Conservation (phyloP, 2,888 invertebrate species). For the Himalopsyche tibetana region DNA sequence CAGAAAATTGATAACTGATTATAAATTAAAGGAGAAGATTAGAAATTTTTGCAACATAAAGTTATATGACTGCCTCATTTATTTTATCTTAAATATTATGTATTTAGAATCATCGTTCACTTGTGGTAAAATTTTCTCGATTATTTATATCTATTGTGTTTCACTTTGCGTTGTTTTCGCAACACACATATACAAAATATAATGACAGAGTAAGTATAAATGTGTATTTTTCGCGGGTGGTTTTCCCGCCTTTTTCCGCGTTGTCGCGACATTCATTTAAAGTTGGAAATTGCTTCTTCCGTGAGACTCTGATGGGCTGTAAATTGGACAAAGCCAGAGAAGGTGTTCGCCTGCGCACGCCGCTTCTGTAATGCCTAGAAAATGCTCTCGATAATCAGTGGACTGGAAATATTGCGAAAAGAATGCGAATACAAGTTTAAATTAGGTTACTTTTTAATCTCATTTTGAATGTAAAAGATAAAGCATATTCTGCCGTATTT, state of each 20-base stretch:
- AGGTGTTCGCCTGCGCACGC: slow-evolving; percentile 44
- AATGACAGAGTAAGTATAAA: slow-evolving; percentile 31
- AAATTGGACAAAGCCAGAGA: slow-evolving; percentile 65
- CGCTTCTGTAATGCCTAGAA: slow-evolving; percentile 8
- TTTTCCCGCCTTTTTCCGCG: slow-evolving; percentile 43
- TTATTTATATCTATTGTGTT: slow-evolving; percentile 6
- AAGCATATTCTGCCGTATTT: too few relatives aligned
- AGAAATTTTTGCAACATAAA: too few relatives aligned
- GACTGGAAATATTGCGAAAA: slow-evolving; percentile 35
- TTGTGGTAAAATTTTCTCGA: background rate
- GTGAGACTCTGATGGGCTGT: slow-evolving; percentile 65
- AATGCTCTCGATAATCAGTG: slow-evolving; percentile 10
- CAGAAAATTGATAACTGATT: too few relatives aligned
- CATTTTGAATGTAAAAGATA: too few relatives aligned
- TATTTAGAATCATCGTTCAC: background rate
- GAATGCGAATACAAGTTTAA: slow-evolving; percentile 47
- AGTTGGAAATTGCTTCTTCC: slow-evolving; percentile 66
- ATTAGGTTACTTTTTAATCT: background rate
- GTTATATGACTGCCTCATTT: too few relatives aligned
- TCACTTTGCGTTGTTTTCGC: slow-evolving; percentile 12
- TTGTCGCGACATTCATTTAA: slow-evolving; percentile 65
- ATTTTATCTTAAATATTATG: too few relatives aligned
- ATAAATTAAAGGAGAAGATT: too few relatives aligned
- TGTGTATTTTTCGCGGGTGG: slow-evolving; percentile 44
- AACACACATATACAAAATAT: background rate